These are phyloP conservation scores for Thysanoteuthis rhombus DNA, from an alignment of 2,888 invertebrate species.

Conservation along the genomic window DNA sequence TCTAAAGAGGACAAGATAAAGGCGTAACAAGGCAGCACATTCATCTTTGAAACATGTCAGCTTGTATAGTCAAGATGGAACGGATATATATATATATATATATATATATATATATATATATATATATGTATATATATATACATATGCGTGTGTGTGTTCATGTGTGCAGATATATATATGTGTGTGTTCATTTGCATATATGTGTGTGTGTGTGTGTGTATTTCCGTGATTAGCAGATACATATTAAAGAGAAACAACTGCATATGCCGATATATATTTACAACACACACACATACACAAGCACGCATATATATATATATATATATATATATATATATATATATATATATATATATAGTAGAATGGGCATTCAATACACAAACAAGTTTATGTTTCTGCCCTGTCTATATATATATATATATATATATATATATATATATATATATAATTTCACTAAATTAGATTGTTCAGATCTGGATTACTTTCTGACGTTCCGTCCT, in stretches of 20 bases:
- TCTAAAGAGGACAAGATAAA: no score
- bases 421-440: no score
- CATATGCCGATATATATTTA: neutral
- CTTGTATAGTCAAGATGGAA: no score
- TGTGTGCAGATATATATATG: neutral
- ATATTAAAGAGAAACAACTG: neutral
- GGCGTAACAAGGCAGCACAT: no score
- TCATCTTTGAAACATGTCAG: no score
- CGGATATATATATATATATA: neutral
- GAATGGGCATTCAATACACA: no score
- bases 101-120: neutral
- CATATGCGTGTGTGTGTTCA: neutral
- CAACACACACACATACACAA: neutral
- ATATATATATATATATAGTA: neutral
- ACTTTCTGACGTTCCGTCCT: no score
- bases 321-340: neutral
- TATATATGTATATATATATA: neutral
- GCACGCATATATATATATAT: neutral
- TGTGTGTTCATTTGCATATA: neutral
- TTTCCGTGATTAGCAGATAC: no score
- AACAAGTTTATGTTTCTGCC: no score
- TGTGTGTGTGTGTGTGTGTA: neutral
- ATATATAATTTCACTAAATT: no score
- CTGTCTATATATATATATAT: no score
- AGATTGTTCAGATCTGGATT: no score